Conservation (phyloP, 2,888 invertebrate genomes). For the Eutolmus rufibarbis region DNA sequence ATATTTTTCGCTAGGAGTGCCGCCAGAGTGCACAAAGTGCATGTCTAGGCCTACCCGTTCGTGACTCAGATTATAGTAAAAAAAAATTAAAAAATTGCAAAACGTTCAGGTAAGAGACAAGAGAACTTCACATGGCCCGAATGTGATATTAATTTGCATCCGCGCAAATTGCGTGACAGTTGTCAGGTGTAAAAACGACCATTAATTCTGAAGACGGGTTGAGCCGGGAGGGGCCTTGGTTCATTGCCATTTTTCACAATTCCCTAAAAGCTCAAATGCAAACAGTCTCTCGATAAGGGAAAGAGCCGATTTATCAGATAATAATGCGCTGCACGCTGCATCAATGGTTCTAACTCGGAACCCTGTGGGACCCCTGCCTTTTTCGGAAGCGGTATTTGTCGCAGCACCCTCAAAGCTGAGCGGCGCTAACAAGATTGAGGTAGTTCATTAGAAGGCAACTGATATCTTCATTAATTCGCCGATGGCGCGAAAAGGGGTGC, state of each 20-base stretch:
- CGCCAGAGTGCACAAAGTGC: neutral
- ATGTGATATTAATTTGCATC: conserved; percentile 18
- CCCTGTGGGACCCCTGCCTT: neutral
- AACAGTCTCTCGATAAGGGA: neutral
- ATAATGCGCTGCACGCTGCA: neutral
- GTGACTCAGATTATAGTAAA: neutral
- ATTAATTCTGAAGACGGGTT: neutral
- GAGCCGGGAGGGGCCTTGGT: neutral
- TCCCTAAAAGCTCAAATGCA: neutral
- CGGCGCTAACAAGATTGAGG: neutral
- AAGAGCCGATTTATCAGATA: neutral
- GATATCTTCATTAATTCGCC: conserved; percentile 32
- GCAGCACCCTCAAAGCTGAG: neutral
- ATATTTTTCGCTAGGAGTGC: neutral
- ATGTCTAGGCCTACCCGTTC: neutral
- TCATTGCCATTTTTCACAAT: neutral
- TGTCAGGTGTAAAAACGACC: conserved; percentile 8
- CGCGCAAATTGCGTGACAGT: neutral
- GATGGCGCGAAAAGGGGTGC: conserved; percentile 34
- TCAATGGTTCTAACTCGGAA: neutral
- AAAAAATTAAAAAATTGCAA: neutral
- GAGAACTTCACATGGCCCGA: neutral
- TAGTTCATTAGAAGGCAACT: neutral
- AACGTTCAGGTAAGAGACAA: neutral
- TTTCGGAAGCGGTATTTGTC: neutral